Base-by-base conservation (phyloP, 1,140 invertebrate genomes). In the Epicauta chinensis region DNA sequence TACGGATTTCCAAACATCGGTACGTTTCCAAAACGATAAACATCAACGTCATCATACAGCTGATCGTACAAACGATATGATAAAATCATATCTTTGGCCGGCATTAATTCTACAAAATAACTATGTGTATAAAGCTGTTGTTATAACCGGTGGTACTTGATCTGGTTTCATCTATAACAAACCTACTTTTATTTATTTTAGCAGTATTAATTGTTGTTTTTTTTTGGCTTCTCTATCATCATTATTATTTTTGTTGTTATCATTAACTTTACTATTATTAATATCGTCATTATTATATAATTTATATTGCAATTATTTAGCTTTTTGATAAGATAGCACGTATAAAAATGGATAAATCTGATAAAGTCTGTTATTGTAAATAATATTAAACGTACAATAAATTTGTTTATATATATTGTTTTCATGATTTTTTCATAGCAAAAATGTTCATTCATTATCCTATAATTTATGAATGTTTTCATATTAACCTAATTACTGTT, bases 51-150 rank as follows among this genome's bases (percentile, higher is more conserved):
- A 77, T 63, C 71, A 75, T 30, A 66, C 73, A 6, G 72, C 77
- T 3, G 77, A 81, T 57, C 66, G 76, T 3, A 74, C 75, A 53
- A 80, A 77, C 4, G 78, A 81, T 61, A 71, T 78, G 9, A 80
- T 82, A 54, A 75, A 76, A 53, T 73, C 77, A 3, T 82, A 81
- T 61, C 72, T 82, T 10, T 82, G 81, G 79, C 81, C 81, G 10
- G 81, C 79, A 7, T 69, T 82, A 23, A 73, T 81, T 70, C 73
- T 78, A 56, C 75, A 75, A 16, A 72, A 71, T 51, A 71, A 69
- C 36, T 81, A 75, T 57, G 77, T 79, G 48, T 79, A 80, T 62
- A 75, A 81, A 60, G 80, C 80, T 6, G 73, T 81, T 11, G 81
- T 82, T 23, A 71, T 79, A 36, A 82, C 77, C 14, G 60, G 50